Evolutionary conservation across 2,888 invertebrate species (phyloP), one percentile per base, ranked within the genome.

Genomic region (Eupithecia subumbrata): DNA sequence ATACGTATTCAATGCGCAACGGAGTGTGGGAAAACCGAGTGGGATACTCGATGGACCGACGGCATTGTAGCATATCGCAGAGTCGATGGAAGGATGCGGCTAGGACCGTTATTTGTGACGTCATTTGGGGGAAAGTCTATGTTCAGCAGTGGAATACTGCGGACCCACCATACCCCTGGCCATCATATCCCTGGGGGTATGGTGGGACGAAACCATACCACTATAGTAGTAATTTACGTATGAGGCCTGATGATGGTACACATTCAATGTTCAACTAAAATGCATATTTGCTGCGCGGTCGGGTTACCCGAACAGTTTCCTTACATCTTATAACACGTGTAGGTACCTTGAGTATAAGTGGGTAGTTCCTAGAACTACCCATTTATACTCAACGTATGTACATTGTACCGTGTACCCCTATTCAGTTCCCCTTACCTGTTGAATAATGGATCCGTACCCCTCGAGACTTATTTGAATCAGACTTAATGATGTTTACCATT

Each of bases 371-470:
- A 11, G 52, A 56, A 56, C 52, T 22, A 56, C 22, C 52, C 52
- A 56, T 56, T 22, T 40, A 45, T 71, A 40, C 63, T 9, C 7
- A n/a, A 1, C 25, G 67, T 40, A 67, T n/a, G 37, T 66, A 66
- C 67, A 67, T 18, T 34, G 40, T 67, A n/a, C 12, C 12, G 9
- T 45, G 56, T 71, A 70, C 69, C 69, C 30, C 69, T 69, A 74
- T 69, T 66, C 60, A 72, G 64, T 34, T 48, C 70, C 85, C 83
- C 83, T 86, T 88, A 90, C 90, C 90, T 90, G 90, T 91, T 91
- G 90, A 91, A 90, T 91, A 86, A 90, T 90, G 87, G 81, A 89
- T 88, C 79, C 78, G 75, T 68, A 73, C 78, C 84, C 80, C 81
- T 73, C 4, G 81, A 77, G 82, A 79, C 80, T 84, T 87, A 86